Conservation (phyloP, 2,888 invertebrate species). For the Stratiomys singularior region DNA sequence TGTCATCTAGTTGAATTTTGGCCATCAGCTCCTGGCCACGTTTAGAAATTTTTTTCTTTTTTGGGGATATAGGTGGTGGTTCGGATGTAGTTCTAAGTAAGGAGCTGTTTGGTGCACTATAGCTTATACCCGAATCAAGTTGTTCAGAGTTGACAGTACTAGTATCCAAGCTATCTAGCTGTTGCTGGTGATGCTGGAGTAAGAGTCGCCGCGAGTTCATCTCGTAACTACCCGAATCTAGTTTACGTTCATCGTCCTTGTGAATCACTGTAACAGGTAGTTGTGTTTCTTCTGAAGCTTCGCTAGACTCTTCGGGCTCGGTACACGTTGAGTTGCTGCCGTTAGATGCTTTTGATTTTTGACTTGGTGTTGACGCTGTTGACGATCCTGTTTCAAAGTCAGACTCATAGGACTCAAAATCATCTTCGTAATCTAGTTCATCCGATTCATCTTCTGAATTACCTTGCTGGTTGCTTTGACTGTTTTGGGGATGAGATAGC, state of each 20-base stretch:
- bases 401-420: constrained; percentile 70
- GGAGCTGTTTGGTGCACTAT: constrained; percentile 50
- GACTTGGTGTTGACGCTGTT: not conserved
- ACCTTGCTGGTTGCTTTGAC: not conserved
- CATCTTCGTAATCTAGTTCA: constrained; percentile 66
- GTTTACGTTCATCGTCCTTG: constrained; percentile 67
- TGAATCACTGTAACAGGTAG: constrained; percentile 62
- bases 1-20: constrained; percentile 76
- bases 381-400: constrained; percentile 62
- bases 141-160: constrained; percentile 60
- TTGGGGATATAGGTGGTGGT: constrained; percentile 47
- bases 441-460: not conserved
- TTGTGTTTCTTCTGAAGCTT: constrained; percentile 60
- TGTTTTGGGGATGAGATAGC: not conserved
- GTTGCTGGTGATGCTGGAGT: constrained; percentile 43
- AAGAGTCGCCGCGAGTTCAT: constrained; percentile 58
- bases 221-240: constrained; percentile 72
- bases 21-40: constrained; percentile 72
- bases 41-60: constrained; percentile 57
- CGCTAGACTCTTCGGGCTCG: constrained; percentile 40
- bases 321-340: not conserved
- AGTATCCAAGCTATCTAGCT: constrained; percentile 60
- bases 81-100: not conserved
- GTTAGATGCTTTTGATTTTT: not conserved
- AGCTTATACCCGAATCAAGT: constrained; percentile 63